Evolutionary conservation across 1,140 invertebrate genomes (phyloP), one percentile per base, ranked within the genome.

Genomic region (Hirudo medicinalis): DNA sequence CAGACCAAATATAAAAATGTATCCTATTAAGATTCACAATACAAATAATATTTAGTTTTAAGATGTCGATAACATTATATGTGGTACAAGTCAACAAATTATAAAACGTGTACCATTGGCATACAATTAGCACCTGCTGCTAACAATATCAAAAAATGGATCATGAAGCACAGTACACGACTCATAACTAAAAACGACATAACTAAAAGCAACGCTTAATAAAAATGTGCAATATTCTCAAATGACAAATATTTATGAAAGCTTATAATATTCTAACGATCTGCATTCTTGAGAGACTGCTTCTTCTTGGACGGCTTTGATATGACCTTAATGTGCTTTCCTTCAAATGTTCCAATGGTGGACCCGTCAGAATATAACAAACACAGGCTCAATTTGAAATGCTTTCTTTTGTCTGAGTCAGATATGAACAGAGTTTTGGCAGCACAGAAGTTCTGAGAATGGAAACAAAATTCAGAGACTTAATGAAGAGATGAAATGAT

Each of bases 231-330:
- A n/a, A n/a, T n/a, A n/a, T n/a, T n/a, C n/a, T n/a, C n/a, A n/a
- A n/a, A 22, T n/a, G 20, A 68, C 32, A 13, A 15, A 68, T 13
- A 27, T 15, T 32, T 68, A 36, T 2, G 32, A 32, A 63, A 36
- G 2, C 32, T 3, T 6, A 36, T 36, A 3, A 32, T 13, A 74
- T 74, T 87, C 85, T 87, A 83, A 86, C 87, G 85, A 83, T 99
- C 97, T n/a, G 95, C 94, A 85, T 98, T 99, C 82, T 99, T 99
- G 69, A 99, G 85, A 43, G 94, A 97, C 81, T n/a, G n/a, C n/a
- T 99, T 99, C 85, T 99, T 99, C 83, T 99, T 99, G 68, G 95
- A 98, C 27, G 97, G 96, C 80, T 99, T 99, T 49, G 94, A 98
- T 79, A 99, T 99, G 67, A 99, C 97, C 87, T 99, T 99, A 77